Conservation (phyloP, 2,113 vertebrate species). For the Cephalopholis sonnerati region DNA sequence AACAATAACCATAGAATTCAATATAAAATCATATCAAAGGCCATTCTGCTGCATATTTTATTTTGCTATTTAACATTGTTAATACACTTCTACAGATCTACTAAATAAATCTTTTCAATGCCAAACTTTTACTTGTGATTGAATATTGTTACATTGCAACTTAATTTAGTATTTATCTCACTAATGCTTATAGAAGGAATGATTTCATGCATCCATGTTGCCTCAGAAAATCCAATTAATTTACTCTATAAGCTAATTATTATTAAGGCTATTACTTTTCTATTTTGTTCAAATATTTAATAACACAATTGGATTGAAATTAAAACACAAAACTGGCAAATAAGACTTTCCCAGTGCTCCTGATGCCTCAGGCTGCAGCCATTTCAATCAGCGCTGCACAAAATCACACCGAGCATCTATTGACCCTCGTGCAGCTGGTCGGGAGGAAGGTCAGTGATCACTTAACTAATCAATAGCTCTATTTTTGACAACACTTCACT, state of each 20-base stretch:
- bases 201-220: no score
- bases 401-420: neutral
- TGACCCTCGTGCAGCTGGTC: neutral
- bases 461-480: constrained; percentile 40
- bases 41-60: neutral
- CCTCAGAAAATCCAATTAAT: neutral
- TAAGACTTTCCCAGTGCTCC: neutral
- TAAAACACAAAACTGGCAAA: no score
- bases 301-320: neutral
- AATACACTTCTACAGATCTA: neutral
- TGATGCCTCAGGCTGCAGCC: neutral
- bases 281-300: neutral
- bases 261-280: neutral
- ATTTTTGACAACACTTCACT: constrained; percentile 15
- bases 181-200: neutral
- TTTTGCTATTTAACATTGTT: neutral
- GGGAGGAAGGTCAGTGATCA: constrained; percentile 20
- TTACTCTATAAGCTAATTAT: neutral
- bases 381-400: neutral
- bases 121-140: neutral
- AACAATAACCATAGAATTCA: no score
- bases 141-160: neutral
- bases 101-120: neutral
- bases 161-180: neutral
- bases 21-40: neutral